Evolutionary conservation across 2,888 invertebrate species (phyloP).

Genomic region (Cataglyphis rosenhaueri): DNA sequence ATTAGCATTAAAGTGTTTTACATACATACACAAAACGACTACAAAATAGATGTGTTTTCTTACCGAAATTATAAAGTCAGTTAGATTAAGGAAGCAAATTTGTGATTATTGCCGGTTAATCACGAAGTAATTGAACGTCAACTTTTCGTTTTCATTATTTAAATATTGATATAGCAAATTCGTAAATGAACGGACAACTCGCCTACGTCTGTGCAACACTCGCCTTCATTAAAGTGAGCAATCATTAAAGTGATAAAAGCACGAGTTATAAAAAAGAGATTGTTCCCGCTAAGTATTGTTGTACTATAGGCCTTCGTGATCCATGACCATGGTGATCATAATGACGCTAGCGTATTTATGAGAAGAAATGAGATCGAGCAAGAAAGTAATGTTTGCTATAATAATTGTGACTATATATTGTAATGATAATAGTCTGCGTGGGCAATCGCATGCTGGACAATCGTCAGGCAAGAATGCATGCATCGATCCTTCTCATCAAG

Average conservation of each 20-base stretch:
- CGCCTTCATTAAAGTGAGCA: slow-evolving; percentile 45
- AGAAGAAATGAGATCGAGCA: slow-evolving; percentile 27
- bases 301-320: slow-evolving; percentile 72
- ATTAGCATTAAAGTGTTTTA: not conserved
- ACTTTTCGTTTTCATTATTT: slow-evolving; percentile 35
- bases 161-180: slow-evolving; percentile 7
- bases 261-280: slow-evolving; percentile 60
- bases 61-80: not conserved
- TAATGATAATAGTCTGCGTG: slow-evolving; percentile 27
- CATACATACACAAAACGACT: not conserved
- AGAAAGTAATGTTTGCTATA: slow-evolving; percentile 27
- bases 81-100: not conserved
- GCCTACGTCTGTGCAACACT: slow-evolving; percentile 32
- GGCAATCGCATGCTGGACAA: slow-evolving; percentile 42
- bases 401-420: slow-evolving; percentile 24
- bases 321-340: slow-evolving; percentile 69
- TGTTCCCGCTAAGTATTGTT: slow-evolving; percentile 66
- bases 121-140: not conserved
- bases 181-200: slow-evolving; percentile 4
- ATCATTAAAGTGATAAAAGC: slow-evolving; percentile 48
- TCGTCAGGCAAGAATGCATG: slow-evolving; percentile 29
- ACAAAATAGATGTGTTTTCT: not conserved
- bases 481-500: slow-evolving; percentile 23
- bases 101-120: not conserved
- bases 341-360: slow-evolving; percentile 52